These are phyloP conservation scores for Camptogramma bilineatum DNA, from an alignment of 2,888 invertebrate genomes.

Conservation along the genomic window DNA sequence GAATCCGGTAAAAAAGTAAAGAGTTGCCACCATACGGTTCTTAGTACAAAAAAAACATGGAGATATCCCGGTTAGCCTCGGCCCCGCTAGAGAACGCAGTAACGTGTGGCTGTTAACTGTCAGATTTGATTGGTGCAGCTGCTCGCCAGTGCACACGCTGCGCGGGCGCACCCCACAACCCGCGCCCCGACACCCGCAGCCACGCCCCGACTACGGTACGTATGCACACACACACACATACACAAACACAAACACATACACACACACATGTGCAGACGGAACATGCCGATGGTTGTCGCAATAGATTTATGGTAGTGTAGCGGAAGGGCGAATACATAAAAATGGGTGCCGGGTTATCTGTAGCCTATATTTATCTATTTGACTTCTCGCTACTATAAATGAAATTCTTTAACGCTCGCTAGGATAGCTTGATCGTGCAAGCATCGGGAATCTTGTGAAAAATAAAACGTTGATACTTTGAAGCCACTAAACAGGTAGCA, in stretches of 20 bases:
- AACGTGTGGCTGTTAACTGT: constrained; percentile 74
- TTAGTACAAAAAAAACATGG: not conserved
- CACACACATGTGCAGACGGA: constrained; percentile 28
- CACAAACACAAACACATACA: constrained; percentile 36
- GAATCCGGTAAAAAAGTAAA: not conserved
- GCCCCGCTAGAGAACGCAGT: constrained; percentile 39
- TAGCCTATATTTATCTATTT: not conserved
- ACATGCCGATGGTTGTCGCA: constrained; percentile 3
- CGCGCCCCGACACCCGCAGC: constrained; percentile 85
- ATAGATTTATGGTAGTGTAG: not conserved
- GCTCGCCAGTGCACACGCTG: constrained; percentile 91
- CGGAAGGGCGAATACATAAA: not conserved
- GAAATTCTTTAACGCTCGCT: no score
- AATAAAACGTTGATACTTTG: no score
- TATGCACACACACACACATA: constrained; percentile 52
- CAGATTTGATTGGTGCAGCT: constrained; percentile 85
- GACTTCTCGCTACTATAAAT: not conserved
- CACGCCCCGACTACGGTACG: constrained; percentile 96
- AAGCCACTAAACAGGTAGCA: no score
- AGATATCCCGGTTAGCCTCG: not conserved
- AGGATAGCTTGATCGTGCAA: not conserved
- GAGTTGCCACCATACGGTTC: not conserved
- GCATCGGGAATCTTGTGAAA: not conserved
- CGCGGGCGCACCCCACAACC: constrained; percentile 86
- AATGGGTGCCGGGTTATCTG: no score